Percentiles rank a stretch among this genome's conserved stretches.
phyloP scores from a whole-genome alignment of 2,113 vertebrate species.

The Piprites chloris region DNA sequence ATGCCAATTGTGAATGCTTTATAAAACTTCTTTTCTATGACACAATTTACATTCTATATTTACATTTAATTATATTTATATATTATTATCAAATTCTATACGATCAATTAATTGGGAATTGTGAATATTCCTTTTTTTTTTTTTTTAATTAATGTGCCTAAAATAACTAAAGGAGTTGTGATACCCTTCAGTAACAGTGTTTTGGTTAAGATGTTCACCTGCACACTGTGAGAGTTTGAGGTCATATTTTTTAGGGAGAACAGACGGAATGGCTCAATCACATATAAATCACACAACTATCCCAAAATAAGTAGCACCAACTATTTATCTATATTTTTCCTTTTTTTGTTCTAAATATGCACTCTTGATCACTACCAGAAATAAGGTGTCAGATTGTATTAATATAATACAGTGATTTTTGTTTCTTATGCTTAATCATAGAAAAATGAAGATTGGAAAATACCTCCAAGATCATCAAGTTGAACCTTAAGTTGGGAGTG shows the following conservation, averaged over 20 bases:
- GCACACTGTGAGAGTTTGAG: not conserved
- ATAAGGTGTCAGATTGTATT: not conserved
- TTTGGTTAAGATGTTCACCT: not conserved
- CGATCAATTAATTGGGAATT: not conserved
- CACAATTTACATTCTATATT: not conserved
- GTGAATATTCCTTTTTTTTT: not conserved
- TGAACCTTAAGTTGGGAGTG: not conserved
- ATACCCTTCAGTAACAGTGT: not conserved
- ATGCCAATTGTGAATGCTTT: not conserved
- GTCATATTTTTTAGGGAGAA: not conserved
- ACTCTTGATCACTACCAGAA: not conserved
- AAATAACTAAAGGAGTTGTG: not conserved
- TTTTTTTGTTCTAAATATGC: not conserved
- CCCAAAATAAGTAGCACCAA: not conserved
- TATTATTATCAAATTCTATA: no score
- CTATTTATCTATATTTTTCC: not conserved
- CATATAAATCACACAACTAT: not conserved
- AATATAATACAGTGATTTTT: not conserved
- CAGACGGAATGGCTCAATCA: not conserved
- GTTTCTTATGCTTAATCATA: not conserved
- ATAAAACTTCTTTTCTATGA: not conserved
- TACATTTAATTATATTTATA: not conserved
- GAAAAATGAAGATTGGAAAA: not conserved
- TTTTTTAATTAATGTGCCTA: not conserved
- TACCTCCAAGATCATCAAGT: not conserved